These are phyloP conservation scores for Sisor rabdophorus DNA, from an alignment of 2,113 vertebrate genomes.

Conservation along the genomic window DNA sequence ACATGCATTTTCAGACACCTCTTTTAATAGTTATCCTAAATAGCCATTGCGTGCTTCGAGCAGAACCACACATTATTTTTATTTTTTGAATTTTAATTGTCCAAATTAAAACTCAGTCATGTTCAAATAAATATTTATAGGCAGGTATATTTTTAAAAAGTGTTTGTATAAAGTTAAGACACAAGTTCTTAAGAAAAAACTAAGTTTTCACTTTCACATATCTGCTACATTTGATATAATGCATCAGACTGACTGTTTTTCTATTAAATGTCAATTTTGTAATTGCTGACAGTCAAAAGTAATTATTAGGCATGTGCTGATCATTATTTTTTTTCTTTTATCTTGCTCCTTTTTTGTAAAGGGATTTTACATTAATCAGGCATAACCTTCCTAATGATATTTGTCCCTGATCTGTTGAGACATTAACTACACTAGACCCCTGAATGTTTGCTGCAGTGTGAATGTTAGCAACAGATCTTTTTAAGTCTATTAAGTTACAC, in stretches of 20 bases:
- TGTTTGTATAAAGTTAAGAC: constrained; percentile 62
- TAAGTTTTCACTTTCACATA: constrained; percentile 19
- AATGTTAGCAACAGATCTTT: too few species aligned
- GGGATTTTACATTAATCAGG: too few species aligned
- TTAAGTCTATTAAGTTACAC: too few species aligned
- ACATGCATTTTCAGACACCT: constrained; percentile 43
- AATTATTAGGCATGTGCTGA: constrained; percentile 25
- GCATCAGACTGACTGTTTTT: constrained; percentile 22
- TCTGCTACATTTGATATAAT: constrained; percentile 10
- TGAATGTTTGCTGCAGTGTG: too few species aligned
- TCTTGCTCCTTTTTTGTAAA: not conserved
- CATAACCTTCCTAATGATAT: too few species aligned
- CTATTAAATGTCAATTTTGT: constrained; percentile 46
- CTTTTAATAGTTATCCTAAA: constrained; percentile 32
- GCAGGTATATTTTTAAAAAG: constrained; percentile 73
- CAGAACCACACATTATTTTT: constrained; percentile 45
- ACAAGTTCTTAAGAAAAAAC: constrained; percentile 38
- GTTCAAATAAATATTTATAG: too few species aligned
- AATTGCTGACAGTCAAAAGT: constrained; percentile 53
- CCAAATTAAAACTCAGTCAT: constrained; percentile 39
- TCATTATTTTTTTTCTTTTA: not conserved
- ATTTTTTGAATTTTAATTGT: constrained; percentile 39
- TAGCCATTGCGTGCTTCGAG: constrained; percentile 52
- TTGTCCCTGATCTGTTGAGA: too few species aligned
- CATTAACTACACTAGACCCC: too few species aligned